Evolutionary conservation across 2,888 invertebrate genomes (phyloP).

Genomic region (Apamea crenata): DNA sequence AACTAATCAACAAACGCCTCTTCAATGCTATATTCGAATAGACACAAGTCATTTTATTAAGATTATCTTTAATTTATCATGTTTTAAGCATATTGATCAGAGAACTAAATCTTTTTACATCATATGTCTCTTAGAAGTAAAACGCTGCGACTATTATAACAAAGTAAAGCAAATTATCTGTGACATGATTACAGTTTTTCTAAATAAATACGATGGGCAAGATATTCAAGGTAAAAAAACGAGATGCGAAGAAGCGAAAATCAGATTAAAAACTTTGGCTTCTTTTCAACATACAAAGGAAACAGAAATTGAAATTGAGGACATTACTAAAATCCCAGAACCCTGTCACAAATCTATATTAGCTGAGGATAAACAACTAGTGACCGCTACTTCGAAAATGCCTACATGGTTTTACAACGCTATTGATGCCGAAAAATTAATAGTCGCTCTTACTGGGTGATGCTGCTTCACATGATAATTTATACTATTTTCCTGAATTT

Average conservation of each 20-base stretch:
- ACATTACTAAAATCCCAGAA: neutral
- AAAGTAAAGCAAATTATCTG: neutral
- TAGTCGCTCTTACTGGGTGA: neutral
- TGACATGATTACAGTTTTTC: neutral
- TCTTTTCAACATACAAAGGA: neutral
- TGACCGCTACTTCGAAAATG: too few relatives aligned
- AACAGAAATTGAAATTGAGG: neutral
- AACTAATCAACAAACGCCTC: neutral
- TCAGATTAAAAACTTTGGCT: slow-evolving; percentile 22
- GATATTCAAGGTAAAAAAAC: slow-evolving; percentile 12
- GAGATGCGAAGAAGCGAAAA: slow-evolving; percentile 25
- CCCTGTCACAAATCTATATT: neutral
- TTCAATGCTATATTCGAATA: slow-evolving; percentile 24
- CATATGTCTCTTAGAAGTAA: slow-evolving; percentile 29
- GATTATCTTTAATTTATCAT: slow-evolving; percentile 29
- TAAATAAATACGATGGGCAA: neutral
- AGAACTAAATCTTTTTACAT: slow-evolving; percentile 35
- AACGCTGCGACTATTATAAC: slow-evolving; percentile 18
- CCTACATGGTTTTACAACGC: neutral
- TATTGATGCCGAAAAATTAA: slow-evolving; percentile 3
- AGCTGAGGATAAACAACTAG: neutral
- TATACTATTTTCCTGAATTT: slow-evolving; percentile 9
- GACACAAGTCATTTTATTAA: slow-evolving; percentile 11
- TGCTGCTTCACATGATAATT: neutral
- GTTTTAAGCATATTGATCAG: slow-evolving; percentile 29